A percentile compares a stretch with the other conserved stretches of the same genome.
Conservation (phyloP, 2,113 vertebrate species). For the Isichthys henryi region DNA sequence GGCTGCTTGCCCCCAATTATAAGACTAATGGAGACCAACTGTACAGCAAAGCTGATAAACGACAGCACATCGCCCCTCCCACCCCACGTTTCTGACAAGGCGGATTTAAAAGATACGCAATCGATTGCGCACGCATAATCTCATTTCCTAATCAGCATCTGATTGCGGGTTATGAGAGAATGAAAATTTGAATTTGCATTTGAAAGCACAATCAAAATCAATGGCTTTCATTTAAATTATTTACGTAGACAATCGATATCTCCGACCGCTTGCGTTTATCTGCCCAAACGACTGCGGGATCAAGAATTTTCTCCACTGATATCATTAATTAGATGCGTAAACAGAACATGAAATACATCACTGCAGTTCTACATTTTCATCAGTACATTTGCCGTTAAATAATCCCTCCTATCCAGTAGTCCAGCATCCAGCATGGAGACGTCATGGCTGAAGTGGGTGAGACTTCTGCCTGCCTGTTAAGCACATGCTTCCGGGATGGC, state of each 20-base stretch:
- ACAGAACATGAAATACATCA: constrained; percentile 30
- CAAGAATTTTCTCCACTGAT: constrained; percentile 26
- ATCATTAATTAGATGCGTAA: constrained; percentile 29
- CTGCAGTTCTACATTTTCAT: constrained; percentile 17
- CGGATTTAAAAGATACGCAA: neutral
- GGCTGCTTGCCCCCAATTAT: constrained; percentile 9
- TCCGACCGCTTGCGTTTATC: neutral
- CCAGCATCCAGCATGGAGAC: neutral
- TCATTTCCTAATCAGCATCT: constrained; percentile 14
- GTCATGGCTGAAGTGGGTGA: neutral
- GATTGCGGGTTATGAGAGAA: constrained; percentile 20
- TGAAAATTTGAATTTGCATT: constrained; percentile 35
- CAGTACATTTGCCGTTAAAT: constrained; percentile 19
- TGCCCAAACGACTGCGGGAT: neutral
- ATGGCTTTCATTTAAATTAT: constrained; percentile 32
- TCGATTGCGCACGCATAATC: constrained; percentile 2
- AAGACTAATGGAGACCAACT: constrained; percentile 15
- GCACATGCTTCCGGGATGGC: neutral
- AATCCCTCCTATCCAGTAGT: neutral
- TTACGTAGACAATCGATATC: constrained; percentile 39
- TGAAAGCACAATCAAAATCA: constrained; percentile 42
- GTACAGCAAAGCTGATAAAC: constrained; percentile 7
- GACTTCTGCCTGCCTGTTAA: neutral
- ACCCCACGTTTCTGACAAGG: neutral
- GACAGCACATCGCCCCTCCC: neutral